A percentile compares a stretch with the other conserved stretches of the same genome.
These are phyloP conservation scores for Mesitornis unicolor DNA, from an alignment of 2,113 vertebrate species.

Conservation along the genomic window DNA sequence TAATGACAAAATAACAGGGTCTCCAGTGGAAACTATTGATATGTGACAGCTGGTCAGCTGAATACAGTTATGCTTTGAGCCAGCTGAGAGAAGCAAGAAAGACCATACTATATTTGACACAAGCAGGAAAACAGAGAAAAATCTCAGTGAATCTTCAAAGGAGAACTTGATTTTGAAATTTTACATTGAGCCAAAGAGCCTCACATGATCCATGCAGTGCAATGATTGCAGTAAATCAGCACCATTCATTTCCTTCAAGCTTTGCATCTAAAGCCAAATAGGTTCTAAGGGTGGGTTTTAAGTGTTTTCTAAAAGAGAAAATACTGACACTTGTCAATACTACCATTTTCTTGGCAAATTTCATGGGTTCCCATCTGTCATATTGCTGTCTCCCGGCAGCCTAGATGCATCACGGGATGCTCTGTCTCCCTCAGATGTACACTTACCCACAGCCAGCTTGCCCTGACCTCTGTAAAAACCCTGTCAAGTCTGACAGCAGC, in stretches of 20 bases:
- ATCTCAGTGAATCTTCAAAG: neutral
- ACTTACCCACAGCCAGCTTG: neutral
- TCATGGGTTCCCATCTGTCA: neutral
- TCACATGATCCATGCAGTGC: neutral
- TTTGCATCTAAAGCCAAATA: neutral
- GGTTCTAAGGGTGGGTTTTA: neutral
- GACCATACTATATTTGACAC: neutral
- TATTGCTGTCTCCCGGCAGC: neutral
- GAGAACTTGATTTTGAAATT: neutral
- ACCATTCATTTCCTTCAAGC: neutral
- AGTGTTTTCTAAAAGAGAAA: neutral
- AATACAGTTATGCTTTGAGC: neutral
- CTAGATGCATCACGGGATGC: neutral
- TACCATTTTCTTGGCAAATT: neutral
- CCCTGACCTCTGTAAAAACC: neutral
- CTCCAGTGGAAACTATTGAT: neutral
- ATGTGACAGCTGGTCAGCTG: neutral
- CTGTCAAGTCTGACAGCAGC: neutral
- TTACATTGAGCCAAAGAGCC: neutral
- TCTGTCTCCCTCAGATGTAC: neutral
- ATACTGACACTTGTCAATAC: neutral
- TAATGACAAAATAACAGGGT: neutral
- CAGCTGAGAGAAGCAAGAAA: neutral
- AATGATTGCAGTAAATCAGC: neutral
- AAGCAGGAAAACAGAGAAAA: neutral